These are phyloP conservation scores for Antennarius striatus DNA, from an alignment of 2,113 vertebrate species.

Conservation along the genomic window DNA sequence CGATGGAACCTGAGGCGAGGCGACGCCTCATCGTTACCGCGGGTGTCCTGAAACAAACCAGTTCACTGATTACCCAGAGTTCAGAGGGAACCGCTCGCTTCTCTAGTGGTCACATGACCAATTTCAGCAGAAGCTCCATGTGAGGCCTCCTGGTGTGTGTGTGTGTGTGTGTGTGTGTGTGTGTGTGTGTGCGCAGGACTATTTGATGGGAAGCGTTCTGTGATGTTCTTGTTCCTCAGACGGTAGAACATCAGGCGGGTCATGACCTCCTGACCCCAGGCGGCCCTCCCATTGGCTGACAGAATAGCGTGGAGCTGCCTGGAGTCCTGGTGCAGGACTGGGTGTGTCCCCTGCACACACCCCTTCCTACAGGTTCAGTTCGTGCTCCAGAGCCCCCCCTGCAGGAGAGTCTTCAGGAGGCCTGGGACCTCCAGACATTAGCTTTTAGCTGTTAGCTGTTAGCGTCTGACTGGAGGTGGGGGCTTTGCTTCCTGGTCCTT, in stretches of 20 bases:
- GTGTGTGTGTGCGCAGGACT: neutral
- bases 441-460: too few species aligned
- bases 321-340: conserved; percentile 19
- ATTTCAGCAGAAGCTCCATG: conserved; percentile 43
- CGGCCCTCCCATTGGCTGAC: conserved; percentile 65
- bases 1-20: too few species aligned
- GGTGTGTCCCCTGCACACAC: conserved; percentile 24
- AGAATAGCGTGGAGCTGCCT: conserved; percentile 42
- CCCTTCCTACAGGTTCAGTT: conserved; percentile 10
- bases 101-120: conserved; percentile 36
- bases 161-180: too few species aligned
- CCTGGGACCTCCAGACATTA: neutral
- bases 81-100: too few species aligned
- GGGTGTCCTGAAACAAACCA: conserved; percentile 21
- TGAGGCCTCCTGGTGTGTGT: too few species aligned
- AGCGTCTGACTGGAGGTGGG: conserved; percentile 52
- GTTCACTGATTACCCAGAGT: conserved; percentile 14
- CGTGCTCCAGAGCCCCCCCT: neutral
- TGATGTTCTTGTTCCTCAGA: conserved; percentile 42
- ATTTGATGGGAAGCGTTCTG: conserved; percentile 52
- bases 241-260: conserved; percentile 70
- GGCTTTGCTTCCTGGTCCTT: conserved; percentile 1
- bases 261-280: conserved; percentile 70
- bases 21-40: neutral
- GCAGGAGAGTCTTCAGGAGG: neutral